phyloP scores from a whole-genome alignment of 2,888 invertebrate species.

The Drosophila fungiperda region DNA sequence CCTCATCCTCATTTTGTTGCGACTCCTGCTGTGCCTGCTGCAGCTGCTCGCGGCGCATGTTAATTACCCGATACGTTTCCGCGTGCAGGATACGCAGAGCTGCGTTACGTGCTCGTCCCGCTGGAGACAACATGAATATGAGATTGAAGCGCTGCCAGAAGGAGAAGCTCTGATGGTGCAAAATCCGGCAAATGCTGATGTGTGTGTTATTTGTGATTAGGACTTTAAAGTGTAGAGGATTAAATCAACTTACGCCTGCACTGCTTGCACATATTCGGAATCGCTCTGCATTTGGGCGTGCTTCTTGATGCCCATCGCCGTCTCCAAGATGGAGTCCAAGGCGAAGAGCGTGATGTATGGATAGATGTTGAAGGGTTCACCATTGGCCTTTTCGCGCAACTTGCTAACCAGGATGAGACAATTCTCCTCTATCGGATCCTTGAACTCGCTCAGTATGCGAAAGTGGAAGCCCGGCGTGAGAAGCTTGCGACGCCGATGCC shows the following conservation, averaged over 20 bases:
- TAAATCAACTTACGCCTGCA: constrained; percentile 87
- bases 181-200: constrained; percentile 78
- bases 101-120: constrained; percentile 61
- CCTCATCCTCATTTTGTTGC: constrained; percentile 54
- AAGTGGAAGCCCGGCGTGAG: constrained; percentile 93
- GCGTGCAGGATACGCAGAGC: constrained; percentile 77
- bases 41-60: constrained; percentile 73
- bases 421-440: constrained; percentile 90
- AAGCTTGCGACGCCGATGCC: constrained; percentile 90
- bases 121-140: constrained; percentile 66
- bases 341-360: constrained; percentile 86
- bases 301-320: constrained; percentile 92
- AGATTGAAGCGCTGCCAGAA: constrained; percentile 80
- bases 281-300: constrained; percentile 89
- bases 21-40: constrained; percentile 60
- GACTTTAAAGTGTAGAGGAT: neutral
- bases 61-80: constrained; percentile 82
- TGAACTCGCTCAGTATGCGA: constrained; percentile 90
- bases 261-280: constrained; percentile 90
- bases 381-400: constrained; percentile 84
- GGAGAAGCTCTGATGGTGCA: constrained; percentile 82
- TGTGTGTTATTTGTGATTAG: neutral
- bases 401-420: constrained; percentile 86
- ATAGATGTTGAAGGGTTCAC: constrained; percentile 87
- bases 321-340: constrained; percentile 86